phyloP scores from a whole-genome alignment of 2,888 invertebrate genomes.

The Hedya salicella region DNA sequence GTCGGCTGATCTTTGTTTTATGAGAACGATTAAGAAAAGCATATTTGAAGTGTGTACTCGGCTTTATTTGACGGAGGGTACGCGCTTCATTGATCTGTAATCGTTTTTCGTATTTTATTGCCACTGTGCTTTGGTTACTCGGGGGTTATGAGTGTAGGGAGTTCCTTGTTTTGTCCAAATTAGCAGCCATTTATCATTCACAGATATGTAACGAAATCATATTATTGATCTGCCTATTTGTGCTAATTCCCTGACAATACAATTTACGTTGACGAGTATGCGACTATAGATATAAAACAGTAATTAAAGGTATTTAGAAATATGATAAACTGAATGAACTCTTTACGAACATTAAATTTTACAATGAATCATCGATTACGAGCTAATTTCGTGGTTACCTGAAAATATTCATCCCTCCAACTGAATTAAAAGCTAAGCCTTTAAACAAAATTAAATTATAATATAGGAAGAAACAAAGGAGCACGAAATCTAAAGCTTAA shows the following conservation, averaged over 20 bases:
- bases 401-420: conserved; percentile 42
- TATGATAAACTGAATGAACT: background rate
- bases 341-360: background rate
- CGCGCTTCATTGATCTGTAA: conserved; percentile 84
- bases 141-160: conserved; percentile 71
- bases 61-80: conserved; percentile 83
- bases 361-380: conserved; percentile 9
- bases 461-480: conserved; percentile 75
- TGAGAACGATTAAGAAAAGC: conserved; percentile 86
- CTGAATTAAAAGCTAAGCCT: conserved; percentile 52
- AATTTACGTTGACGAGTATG: no score
- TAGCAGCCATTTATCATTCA: conserved; percentile 55
- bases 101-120: conserved; percentile 83
- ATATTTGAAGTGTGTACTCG: conserved; percentile 84
- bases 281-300: background rate
- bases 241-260: no score
- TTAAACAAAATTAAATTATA: conserved; percentile 69
- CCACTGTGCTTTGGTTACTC: conserved; percentile 63
- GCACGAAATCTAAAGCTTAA: conserved; percentile 81
- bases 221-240: background rate
- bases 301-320: background rate
- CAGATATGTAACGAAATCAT: background rate
- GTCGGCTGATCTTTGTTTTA: conserved; percentile 84
- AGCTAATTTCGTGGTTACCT: conserved; percentile 36
- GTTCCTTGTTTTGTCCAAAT: conserved; percentile 63